Base-by-base conservation (phyloP, 2,797 vertebrate genomes). In the Peromyscus eremicus region DNA sequence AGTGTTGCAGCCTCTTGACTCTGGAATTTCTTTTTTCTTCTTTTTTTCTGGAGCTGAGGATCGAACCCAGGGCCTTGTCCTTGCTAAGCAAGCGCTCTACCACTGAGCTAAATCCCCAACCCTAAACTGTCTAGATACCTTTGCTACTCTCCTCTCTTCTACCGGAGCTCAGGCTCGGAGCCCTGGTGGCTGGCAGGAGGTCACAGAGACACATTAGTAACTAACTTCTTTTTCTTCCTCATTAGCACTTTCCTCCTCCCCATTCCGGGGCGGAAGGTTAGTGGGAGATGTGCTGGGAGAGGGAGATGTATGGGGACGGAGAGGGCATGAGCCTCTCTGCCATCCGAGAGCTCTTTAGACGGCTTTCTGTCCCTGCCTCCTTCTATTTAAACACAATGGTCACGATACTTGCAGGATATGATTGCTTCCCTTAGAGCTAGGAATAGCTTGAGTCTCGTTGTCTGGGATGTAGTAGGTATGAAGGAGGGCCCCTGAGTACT, bases 101-200 rank as follows among this genome's bases (percentile, higher is more conserved):
- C 43, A 46, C 43, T 46, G 43, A 7, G 43, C 43, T 46, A 46
- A 46, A 46, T 46, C 43, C 43, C 6, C 43, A 46, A 46, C 43
- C 43, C 6, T 46, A 83, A 71, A n/a, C 17, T 12, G 6, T 73
- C 37, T 52, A 25, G 43, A n/a, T 25, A 1, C 60, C 19, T 1
- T 5, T 75, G 52, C 71, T 37, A 37, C 34, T n/a, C 49, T 60
- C n/a, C 13, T 40, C 13, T 85, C 8, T 49, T 27, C 12, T 4
- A 3, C 2, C 1, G 14, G 5, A 66, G 17, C 70, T 10, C 1
- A 27, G 46, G 37, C n/a, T 73, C 13, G 49, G 81, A n/a, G 49
- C 46, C 40, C 0, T 0, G 12, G 32, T 46, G 83, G 37, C 5
- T 9, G 55, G 6, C 0, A 0, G 32, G 19, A 79, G 57, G 60